Evolutionary conservation across 2,888 invertebrate genomes (phyloP).

Genomic region (Clistopyga incitator): DNA sequence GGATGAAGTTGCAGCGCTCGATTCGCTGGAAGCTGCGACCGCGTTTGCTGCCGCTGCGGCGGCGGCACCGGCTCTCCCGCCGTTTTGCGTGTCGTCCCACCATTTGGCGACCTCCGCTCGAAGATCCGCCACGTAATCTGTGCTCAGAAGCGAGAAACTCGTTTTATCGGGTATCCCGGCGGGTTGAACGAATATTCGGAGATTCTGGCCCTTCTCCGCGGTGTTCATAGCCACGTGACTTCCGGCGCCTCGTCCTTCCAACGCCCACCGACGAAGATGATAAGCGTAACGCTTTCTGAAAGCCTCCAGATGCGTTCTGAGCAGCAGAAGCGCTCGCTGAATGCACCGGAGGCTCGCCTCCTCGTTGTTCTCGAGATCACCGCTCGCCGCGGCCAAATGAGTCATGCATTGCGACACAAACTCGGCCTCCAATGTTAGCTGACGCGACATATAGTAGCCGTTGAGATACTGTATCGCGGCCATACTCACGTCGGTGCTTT

Average conservation of each 20-base stretch:
- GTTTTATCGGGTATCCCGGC: slow-evolving; percentile 95
- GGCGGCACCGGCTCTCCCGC: slow-evolving; percentile 54
- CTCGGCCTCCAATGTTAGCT: slow-evolving; percentile 95
- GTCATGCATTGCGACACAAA: slow-evolving; percentile 98
- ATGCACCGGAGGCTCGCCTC: slow-evolving; percentile 95
- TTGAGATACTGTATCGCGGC: slow-evolving; percentile 97
- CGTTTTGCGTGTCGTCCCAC: slow-evolving; percentile 90
- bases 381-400: slow-evolving; percentile 93
- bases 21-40: slow-evolving; percentile 13
- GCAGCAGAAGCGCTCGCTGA: slow-evolving; percentile 93
- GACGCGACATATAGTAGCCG: slow-evolving; percentile 96
- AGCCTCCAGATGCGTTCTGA: slow-evolving; percentile 97
- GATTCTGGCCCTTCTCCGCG: slow-evolving; percentile 87
- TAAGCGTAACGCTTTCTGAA: slow-evolving; percentile 95
- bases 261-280: slow-evolving; percentile 94
- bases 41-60: slow-evolving; percentile 20
- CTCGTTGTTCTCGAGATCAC: slow-evolving; percentile 88
- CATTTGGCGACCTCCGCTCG: slow-evolving; percentile 97
- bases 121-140: slow-evolving; percentile 96
- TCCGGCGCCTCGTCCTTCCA: slow-evolving; percentile 92
- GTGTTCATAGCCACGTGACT: slow-evolving; percentile 90
- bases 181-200: slow-evolving; percentile 94
- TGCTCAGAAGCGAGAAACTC: slow-evolving; percentile 91
- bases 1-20: slow-evolving; percentile 63
- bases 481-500: slow-evolving; percentile 97